Evolutionary conservation across 2,888 invertebrate genomes (phyloP).

Genomic region (Lasioglossum zephyrum): DNA sequence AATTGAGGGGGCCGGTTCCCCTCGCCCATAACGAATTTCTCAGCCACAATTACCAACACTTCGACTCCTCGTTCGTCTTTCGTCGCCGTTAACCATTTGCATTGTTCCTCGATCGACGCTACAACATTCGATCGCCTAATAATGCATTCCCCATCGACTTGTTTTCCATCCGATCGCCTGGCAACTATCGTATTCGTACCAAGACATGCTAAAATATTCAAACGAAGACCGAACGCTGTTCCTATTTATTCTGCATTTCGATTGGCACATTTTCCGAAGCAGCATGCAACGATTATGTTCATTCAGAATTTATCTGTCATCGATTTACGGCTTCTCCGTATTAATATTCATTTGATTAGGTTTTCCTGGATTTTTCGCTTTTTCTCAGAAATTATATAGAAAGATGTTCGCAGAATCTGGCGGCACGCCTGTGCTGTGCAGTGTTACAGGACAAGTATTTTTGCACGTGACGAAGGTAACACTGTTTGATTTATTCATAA

Average conservation of each 20-base stretch:
- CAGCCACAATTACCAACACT: slow-evolving; percentile 57
- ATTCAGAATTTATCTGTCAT: not conserved
- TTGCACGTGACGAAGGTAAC: not conserved
- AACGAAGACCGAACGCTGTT: not conserved
- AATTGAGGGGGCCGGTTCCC: slow-evolving; percentile 55
- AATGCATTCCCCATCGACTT: not conserved
- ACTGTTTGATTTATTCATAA: not conserved
- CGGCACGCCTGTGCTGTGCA: not conserved
- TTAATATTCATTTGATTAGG: not conserved
- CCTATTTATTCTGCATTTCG: not conserved
- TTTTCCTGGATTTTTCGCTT: not conserved
- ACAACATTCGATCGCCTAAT: not conserved
- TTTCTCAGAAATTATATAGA: not conserved
- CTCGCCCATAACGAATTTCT: slow-evolving; percentile 48
- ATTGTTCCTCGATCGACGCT: not conserved
- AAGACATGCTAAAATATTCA: not conserved
- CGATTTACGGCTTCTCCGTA: not conserved
- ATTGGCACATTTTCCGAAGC: not conserved
- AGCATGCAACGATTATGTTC: not conserved
- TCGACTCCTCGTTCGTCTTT: slow-evolving; percentile 19
- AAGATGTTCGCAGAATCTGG: not conserved
- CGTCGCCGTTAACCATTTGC: not conserved
- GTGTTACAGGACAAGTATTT: not conserved
- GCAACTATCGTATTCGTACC: not conserved
- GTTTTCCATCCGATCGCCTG: not conserved